Evolutionary conservation across 1,140 invertebrate genomes (phyloP), one percentile per base, ranked within the genome.

Genomic region (Drosophila lowei): DNA sequence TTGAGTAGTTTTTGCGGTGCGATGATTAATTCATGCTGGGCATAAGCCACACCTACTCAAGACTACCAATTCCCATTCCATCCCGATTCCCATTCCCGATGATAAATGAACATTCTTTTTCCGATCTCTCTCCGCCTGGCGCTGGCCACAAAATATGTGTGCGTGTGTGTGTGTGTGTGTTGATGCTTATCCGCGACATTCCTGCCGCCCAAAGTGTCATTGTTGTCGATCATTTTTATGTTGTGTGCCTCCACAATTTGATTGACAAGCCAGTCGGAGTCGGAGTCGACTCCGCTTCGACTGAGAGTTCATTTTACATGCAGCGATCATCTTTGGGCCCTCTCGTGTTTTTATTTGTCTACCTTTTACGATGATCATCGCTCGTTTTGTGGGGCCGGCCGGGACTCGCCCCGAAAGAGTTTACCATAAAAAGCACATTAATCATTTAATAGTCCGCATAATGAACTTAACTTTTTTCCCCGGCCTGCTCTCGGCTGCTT

Each of bases 211-310:
- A 85, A 81, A 86, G 81, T 85, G 81, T 85, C 81, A 86, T 85
- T 85, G 81, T 86, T 85, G 81, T 85, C 81, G 81, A 85, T 85
- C 81, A 85, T 85, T 85, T 85, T 85, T 86, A 85, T 85, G 80
- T 67, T 74, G 41, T 60, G 56, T 44, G 34, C 66, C 57, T 52
- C 56, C 49, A 46, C 49, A 61, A 67, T 71, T 81, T 85, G 81
- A 85, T 85, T 85, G 83, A 85, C 81, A 88, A 71, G 77, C 57
- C 65, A 54, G 64, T 30, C 49, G 63, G 72, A 56, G 42, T 44
- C 2, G 34, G 34, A 38, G 34, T 28, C 16, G 50, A 38, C 28
- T 38, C 50, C 38, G 11, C 34, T 38, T 9, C 30, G 9, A 30
- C 28, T 30, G 41, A n/a, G 41, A 55, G 62, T 75, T 85, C 72